Evolutionary conservation across 2,797 vertebrate species (phyloP).

Genomic region (Tolypeutes matacus): DNA sequence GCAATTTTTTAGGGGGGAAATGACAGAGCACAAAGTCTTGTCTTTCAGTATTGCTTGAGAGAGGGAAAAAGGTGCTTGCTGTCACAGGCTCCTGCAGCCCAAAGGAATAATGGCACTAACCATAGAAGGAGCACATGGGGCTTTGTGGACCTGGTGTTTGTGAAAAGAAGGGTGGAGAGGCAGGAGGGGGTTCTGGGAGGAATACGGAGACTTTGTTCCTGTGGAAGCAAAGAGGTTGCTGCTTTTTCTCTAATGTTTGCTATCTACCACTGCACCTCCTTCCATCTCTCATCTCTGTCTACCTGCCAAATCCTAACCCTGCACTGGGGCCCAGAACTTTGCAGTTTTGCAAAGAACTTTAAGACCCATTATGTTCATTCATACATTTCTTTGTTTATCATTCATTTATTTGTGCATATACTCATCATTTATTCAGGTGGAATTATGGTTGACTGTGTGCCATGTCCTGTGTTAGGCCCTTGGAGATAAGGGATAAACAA

Average conservation of each 20-base stretch:
- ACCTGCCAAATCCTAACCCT: background rate
- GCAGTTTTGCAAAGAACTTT: background rate
- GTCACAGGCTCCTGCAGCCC: background rate
- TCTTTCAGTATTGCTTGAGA: background rate
- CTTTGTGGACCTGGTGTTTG: background rate
- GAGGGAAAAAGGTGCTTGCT: background rate
- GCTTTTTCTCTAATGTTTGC: rapidly evolving
- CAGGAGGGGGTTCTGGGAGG: rapidly evolving
- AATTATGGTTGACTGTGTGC: background rate
- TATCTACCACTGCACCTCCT: background rate
- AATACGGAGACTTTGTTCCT: rapidly evolving
- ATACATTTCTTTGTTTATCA: rapidly evolving
- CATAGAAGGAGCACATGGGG: rapidly evolving
- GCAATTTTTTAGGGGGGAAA: conserved; percentile 49
- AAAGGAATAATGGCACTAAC: too few relatives aligned
- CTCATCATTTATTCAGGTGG: background rate
- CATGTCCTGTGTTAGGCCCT: background rate
- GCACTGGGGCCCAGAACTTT: background rate
- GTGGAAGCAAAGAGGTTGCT: background rate
- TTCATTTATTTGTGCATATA: background rate
- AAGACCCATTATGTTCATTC: rapidly evolving
- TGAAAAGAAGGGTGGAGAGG: background rate
- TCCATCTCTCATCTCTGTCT: background rate
- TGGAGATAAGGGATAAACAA: background rate
- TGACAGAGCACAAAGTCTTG: conserved; percentile 40